Conservation (phyloP, 2,797 vertebrate species). For the Bryconaethiops microstoma region DNA sequence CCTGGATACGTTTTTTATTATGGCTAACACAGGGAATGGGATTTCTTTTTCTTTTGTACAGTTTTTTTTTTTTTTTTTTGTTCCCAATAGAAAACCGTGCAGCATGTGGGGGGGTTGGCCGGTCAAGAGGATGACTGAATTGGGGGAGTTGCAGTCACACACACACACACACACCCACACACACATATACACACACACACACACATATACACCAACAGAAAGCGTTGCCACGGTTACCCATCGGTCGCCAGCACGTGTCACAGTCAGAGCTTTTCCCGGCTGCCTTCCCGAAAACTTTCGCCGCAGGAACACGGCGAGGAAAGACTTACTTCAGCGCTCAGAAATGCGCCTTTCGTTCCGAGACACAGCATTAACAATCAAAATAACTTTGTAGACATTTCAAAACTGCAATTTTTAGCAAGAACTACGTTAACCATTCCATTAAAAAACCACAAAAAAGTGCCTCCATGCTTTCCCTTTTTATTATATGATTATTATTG, state of each 20-base stretch:
- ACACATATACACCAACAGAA: too few relatives aligned
- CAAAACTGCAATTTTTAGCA: constrained; percentile 46
- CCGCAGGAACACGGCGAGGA: constrained; percentile 37
- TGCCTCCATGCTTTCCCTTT: constrained; percentile 9
- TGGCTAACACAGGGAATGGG: constrained; percentile 59
- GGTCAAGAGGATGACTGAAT: constrained; percentile 52
- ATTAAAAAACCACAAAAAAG: constrained; percentile 39
- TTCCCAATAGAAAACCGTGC: constrained; percentile 33
- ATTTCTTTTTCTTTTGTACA: constrained; percentile 51
- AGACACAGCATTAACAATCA: constrained; percentile 54
- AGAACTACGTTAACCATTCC: constrained; percentile 38
- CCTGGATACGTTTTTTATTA: constrained; percentile 61
- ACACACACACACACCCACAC: constrained; percentile 22
- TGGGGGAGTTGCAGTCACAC: constrained; percentile 14
- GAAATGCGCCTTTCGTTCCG: constrained; percentile 37
- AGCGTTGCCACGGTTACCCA: constrained; percentile 47
- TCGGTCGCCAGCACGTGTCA: constrained; percentile 49
- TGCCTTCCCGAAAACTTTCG: constrained; percentile 42
- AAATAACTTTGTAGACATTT: constrained; percentile 47
- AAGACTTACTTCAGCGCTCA: constrained; percentile 39
- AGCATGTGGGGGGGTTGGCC: constrained; percentile 17
- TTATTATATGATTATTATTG: constrained; percentile 19
- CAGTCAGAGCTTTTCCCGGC: constrained; percentile 43
- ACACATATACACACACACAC: too few relatives aligned
- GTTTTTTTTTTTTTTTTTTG: constrained; percentile 41